Evolutionary conservation across 1,140 invertebrate species (phyloP), one percentile per base, ranked within the genome.

Genomic region (Mamestra configurata): DNA sequence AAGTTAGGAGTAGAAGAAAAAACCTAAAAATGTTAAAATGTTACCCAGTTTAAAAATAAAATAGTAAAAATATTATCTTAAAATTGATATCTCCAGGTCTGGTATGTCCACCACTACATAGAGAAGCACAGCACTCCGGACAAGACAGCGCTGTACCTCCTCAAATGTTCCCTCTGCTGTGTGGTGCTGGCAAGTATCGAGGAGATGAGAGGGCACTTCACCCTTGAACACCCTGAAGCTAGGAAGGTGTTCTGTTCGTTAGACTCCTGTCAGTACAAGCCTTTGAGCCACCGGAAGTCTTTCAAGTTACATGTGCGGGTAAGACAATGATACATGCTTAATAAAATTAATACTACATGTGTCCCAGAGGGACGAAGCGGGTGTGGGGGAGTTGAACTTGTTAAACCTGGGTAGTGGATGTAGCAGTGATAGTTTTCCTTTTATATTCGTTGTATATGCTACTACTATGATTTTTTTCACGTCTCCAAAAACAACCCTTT

Each of bases 281-380:
- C 94, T 3, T 83, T 95, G 10, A 91, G 90, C 71, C 91, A 94
- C 20, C 81, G 87, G 27, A 93, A 94, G 79, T 94, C 93, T 24
- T 91, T 95, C 27, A 94, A 94, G 71, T 51, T 93, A 18, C 94
- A 95, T 88, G 81, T 94, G 20, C 93, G 90, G 91, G 94, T 95
- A 81, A 85, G 85, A 61, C 15, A 0, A 35, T n/a, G n/a, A n/a
- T n/a, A n/a, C n/a, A n/a, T n/a, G n/a, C n/a, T n/a, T n/a, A n/a
- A n/a, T n/a, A n/a, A n/a, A n/a, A n/a, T n/a, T n/a, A n/a, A n/a
- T n/a, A n/a, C n/a, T n/a, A n/a, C n/a, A n/a, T n/a, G n/a, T n/a
- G n/a, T n/a, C n/a, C n/a, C n/a, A n/a, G n/a, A n/a, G n/a, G n/a
- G n/a, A n/a, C n/a, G n/a, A n/a, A n/a, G n/a, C n/a, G n/a, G n/a